These are phyloP conservation scores for Belonocnema kinseyi DNA, from an alignment of 1,140 invertebrate genomes.

Conservation along the genomic window DNA sequence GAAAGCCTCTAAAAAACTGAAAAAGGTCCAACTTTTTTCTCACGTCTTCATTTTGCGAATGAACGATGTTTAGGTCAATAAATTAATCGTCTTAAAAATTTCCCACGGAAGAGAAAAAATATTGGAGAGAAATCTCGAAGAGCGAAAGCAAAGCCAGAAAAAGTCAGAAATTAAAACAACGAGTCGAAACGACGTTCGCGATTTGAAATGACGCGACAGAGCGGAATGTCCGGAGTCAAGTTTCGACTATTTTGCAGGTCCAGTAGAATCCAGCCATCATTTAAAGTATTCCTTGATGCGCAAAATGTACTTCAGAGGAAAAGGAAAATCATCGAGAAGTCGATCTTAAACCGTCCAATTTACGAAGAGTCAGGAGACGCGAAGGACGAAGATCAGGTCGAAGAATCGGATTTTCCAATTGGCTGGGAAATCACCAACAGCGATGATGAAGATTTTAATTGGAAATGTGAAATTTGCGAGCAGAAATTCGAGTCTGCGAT, in stretches of 20 bases:
- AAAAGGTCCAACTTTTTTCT: neutral
- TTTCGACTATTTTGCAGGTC: constrained; percentile 71
- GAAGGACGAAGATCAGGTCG: constrained; percentile 16
- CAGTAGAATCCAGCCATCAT: constrained; percentile 57
- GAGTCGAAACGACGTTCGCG: no score
- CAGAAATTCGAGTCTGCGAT: neutral
- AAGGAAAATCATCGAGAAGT: constrained; percentile 20
- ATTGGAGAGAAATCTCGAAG: no score
- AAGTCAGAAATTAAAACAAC: no score
- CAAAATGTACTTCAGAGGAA: constrained; percentile 60
- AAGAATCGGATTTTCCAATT: constrained; percentile 12
- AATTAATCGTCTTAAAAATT: no score
- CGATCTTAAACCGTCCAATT: constrained; percentile 34
- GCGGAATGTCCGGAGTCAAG: constrained; percentile 60
- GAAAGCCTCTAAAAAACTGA: neutral
- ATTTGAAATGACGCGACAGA: neutral
- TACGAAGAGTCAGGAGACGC: neutral
- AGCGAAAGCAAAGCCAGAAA: no score
- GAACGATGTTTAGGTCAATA: constrained; percentile 9
- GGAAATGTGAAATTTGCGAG: neutral
- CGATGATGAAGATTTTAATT: constrained; percentile 23
- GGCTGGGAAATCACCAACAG: neutral
- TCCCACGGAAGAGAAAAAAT: no score
- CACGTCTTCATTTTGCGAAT: constrained; percentile 15
- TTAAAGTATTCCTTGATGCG: constrained; percentile 63